Evolutionary conservation across 2,888 invertebrate species (phyloP), one percentile per base, ranked within the genome.

Genomic region (Oscheius onirici): DNA sequence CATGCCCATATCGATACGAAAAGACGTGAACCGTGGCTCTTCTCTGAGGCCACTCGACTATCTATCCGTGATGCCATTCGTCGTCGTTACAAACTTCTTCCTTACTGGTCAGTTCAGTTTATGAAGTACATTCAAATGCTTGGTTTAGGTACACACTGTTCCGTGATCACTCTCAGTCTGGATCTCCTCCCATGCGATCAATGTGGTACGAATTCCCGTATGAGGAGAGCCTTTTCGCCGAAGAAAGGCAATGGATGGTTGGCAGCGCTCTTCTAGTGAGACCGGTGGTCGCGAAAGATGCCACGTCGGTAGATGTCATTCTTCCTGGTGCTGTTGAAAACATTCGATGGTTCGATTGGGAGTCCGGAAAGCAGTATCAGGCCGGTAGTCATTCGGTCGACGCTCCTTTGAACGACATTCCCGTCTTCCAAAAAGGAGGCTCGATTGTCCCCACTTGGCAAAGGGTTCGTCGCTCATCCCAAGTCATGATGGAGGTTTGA

Each of bases 1-100:
- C 99, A 99, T 89, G 94, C 99, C 0, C 97, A 99, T 89, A 93
- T 97, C 77, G 99, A 99, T 88, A 95, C 97, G 0, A 94, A 93
- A 87, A 92, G 99, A 0, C 92, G 99, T 34, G 99, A 99, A 89
- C 99, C 99, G 0, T 99, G 95, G 93, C 91, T 97, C 2, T 95
- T 92, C 89, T 92, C 92, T 41, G 91, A 93, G 15, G 63, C 74
- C 24, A 81, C 85, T 1, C 72, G 73, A 34, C 55, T 3, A 90
- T 92, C 77, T 0, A 92, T 95, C 26, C 90, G 94, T 0, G 92
- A 92, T 68, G 87, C 87, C 24, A 83, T 89, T 20, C 90, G 94
- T 26, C 90, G 92, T 55, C 91, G 99, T 69, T 99, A 99, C 88
- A 92, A 93, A 0, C 93, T 94, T 77, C 89, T 99, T 63, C 96